phyloP scores from a whole-genome alignment of 2,797 vertebrate species.

The Perodicticus potto region DNA sequence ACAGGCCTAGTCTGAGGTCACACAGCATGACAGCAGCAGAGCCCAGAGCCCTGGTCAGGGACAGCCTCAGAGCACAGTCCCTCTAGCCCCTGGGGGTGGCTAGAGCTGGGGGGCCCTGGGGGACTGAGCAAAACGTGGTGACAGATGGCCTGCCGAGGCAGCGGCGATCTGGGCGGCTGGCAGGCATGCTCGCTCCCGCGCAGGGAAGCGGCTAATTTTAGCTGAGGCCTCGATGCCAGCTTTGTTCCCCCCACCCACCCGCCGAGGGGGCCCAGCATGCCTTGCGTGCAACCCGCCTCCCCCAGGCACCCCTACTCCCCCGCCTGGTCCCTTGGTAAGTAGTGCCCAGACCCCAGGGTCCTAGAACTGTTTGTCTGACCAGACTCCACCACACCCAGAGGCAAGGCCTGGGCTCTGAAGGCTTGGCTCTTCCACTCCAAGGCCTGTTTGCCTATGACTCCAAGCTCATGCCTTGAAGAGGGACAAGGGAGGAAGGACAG shows the following conservation, averaged over 20 bases:
- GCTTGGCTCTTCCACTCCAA: slow-evolving; percentile 26
- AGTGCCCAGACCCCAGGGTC: slow-evolving; percentile 73
- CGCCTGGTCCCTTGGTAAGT: slow-evolving; percentile 72
- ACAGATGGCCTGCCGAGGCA: slow-evolving; percentile 89
- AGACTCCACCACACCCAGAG: slow-evolving; percentile 68
- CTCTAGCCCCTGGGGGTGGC: slow-evolving; percentile 78
- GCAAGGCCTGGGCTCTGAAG: slow-evolving; percentile 58
- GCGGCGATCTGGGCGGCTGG: slow-evolving; percentile 89
- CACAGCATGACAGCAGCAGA: slow-evolving; percentile 63
- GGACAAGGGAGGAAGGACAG: slow-evolving; percentile 33
- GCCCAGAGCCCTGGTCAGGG: neutral
- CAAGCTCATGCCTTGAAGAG: slow-evolving; percentile 57
- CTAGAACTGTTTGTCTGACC: slow-evolving; percentile 64
- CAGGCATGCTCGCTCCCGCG: slow-evolving; percentile 87
- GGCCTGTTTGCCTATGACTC: slow-evolving; percentile 57
- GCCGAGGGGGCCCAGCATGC: slow-evolving; percentile 84
- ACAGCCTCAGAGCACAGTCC: slow-evolving; percentile 64
- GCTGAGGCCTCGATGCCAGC: slow-evolving; percentile 89
- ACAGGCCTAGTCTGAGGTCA: slow-evolving; percentile 70
- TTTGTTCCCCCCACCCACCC: slow-evolving; percentile 89
- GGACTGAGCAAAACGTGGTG: slow-evolving; percentile 81
- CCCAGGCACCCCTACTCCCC: slow-evolving; percentile 77
- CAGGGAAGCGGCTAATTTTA: slow-evolving; percentile 91
- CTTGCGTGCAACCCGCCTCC: slow-evolving; percentile 80
- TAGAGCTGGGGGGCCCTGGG: slow-evolving; percentile 79